Percentiles rank a stretch among this genome's conserved stretches.
These are phyloP conservation scores for Apomyelois bistriatella DNA, from an alignment of 2,888 invertebrate genomes.

Conservation along the genomic window DNA sequence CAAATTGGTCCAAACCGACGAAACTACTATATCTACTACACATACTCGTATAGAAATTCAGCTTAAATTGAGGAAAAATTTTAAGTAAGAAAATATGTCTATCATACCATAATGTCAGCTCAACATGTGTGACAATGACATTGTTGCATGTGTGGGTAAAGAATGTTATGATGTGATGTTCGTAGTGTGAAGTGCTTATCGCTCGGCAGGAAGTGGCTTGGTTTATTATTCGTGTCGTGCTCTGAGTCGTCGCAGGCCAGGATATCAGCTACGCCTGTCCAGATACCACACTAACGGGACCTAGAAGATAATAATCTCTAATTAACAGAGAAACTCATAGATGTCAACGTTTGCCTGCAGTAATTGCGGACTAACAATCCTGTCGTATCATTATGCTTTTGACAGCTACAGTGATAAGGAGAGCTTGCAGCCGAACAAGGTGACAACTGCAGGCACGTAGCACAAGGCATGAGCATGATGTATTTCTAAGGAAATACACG, in stretches of 20 bases:
- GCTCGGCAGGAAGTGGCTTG: constrained; percentile 74
- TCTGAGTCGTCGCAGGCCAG: constrained; percentile 53
- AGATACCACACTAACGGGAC: constrained; percentile 60
- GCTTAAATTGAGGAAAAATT: too few relatives aligned
- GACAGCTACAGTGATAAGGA: constrained; percentile 31
- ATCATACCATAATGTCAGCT: not conserved
- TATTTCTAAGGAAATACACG: not conserved
- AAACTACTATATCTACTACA: too few relatives aligned
- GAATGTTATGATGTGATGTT: constrained; percentile 47
- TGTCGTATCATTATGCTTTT: constrained; percentile 37
- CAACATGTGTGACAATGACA: constrained; percentile 20
- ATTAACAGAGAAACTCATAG: constrained; percentile 53
- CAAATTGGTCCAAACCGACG: too few relatives aligned
- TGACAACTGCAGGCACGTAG: constrained; percentile 4
- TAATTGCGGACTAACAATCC: constrained; percentile 30
- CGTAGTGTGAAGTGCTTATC: constrained; percentile 67
- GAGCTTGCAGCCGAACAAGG: constrained; percentile 25
- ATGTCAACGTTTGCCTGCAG: constrained; percentile 39
- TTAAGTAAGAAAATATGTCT: not conserved
- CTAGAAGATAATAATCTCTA: constrained; percentile 55
- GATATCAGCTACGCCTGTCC: constrained; percentile 53
- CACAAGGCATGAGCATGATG: not conserved
- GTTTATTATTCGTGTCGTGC: constrained; percentile 79
- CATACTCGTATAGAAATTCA: too few relatives aligned
- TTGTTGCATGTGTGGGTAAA: constrained; percentile 28